These are phyloP conservation scores for Oplegnathus fasciatus DNA, from an alignment of 2,113 vertebrate species.

Conservation along the genomic window DNA sequence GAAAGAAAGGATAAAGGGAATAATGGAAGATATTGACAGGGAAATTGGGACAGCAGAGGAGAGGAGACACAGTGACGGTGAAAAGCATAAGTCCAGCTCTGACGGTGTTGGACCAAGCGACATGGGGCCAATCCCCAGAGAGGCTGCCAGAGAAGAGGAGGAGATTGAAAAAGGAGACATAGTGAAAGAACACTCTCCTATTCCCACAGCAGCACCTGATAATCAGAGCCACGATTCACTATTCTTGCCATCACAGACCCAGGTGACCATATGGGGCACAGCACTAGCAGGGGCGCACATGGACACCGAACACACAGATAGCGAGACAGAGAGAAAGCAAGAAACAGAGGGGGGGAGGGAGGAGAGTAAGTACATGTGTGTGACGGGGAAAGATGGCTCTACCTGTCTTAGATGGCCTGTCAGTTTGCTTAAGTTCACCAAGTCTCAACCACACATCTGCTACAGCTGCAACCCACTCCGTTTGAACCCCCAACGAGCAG, in stretches of 20 bases:
- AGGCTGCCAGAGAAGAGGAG: conserved; percentile 51
- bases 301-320: conserved; percentile 32
- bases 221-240: conserved; percentile 43
- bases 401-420: conserved; percentile 92
- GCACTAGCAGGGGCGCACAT: conserved; percentile 15
- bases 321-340: conserved; percentile 38
- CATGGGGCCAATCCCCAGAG: conserved; percentile 36
- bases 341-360: conserved; percentile 32
- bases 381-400: conserved; percentile 90
- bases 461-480: conserved; percentile 94
- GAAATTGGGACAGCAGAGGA: conserved; percentile 62
- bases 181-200: conserved; percentile 44
- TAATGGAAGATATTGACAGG: conserved; percentile 73
- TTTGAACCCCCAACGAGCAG: conserved; percentile 79
- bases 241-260: conserved; percentile 20
- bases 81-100: conserved; percentile 49
- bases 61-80: conserved; percentile 39
- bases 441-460: conserved; percentile 91
- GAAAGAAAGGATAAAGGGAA: conserved; percentile 73
- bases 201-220: conserved; percentile 54
- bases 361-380: conserved; percentile 83
- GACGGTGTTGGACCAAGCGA: conserved; percentile 38
- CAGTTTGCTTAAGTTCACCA: conserved; percentile 91
- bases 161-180: conserved; percentile 58
- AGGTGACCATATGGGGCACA: conserved; percentile 43